Base-by-base conservation (phyloP, 2,797 vertebrate species). In the Anas capensis region DNA sequence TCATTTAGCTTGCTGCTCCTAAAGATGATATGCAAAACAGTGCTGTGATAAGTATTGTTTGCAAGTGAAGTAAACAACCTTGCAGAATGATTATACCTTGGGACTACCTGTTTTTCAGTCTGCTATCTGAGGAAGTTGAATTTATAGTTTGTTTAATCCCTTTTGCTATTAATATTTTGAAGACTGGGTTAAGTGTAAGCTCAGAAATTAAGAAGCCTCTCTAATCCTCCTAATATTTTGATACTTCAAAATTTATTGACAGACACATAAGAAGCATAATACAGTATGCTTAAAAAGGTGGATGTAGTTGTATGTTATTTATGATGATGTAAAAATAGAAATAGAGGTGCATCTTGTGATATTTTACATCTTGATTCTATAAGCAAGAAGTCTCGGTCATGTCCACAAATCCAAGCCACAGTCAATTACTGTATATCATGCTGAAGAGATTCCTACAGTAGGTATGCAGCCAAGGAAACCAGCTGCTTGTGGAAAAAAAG, bases 91-190 rank as follows among this genome's bases (percentile, higher is more conserved):
- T 86, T 79, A 24, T 81, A 49, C 64, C 24, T 92, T 79, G 46
- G 75, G 38, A 88, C 58, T 88, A 65, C 44, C 64, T 68, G 40
- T 91, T 90, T 78, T 95, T 85, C 54, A 65, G 34, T 77, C 83
- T 83, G 24, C 42, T 89, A 1, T 88, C 49, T 77, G 80, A 94
- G 75, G 78, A 75, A 87, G 77, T 27, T 93, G 42, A 77, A 90
- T 93, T 81, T 68, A 86, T 69, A 79, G 64, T 92, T 91, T 75
- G 61, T 84, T 86, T 58, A 68, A 68, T 94, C 75, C 87, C 56
- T 88, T 66, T 96, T 93, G 15, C 82, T 92, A 57, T 73, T 95
- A 73, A 87, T 83, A 85, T 84, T 97, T 95, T 95, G 73, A 96
- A 95, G 64, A 61, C 46, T 71, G 65, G 42, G 62, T 86, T 86